A percentile compares a stretch with the other conserved stretches of the same genome.
These are phyloP conservation scores for Napeogenes inachia DNA, from an alignment of 2,888 invertebrate species.

Conservation along the genomic window DNA sequence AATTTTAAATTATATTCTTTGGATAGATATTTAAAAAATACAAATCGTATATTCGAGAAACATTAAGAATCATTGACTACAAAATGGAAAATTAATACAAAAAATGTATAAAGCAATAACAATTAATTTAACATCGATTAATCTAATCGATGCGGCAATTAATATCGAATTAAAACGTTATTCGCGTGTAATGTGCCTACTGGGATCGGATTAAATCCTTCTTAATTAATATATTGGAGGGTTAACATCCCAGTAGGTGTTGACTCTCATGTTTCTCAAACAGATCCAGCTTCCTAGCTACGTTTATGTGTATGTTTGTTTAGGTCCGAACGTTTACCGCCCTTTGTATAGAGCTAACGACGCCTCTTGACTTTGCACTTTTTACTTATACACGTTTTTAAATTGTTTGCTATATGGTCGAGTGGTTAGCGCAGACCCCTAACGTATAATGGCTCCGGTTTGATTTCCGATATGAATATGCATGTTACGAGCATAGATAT, in stretches of 20 bases:
- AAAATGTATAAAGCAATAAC: background rate
- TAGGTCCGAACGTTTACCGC: conserved; percentile 75
- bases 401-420: conserved; percentile 35
- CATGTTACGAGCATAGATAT: no score
- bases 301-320: conserved; percentile 64
- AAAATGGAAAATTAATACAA: background rate
- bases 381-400: conserved; percentile 62
- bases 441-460: background rate
- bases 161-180: background rate
- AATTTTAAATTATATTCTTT: no score
- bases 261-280: conserved; percentile 76
- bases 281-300: conserved; percentile 75
- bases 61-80: background rate
- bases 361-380: conserved; percentile 76
- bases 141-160: background rate
- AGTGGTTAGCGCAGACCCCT: conserved; percentile 6
- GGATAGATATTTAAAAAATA: background rate
- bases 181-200: background rate
- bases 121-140: background rate
- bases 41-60: background rate
- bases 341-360: conserved; percentile 70
- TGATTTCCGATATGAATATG: no score
- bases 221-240: conserved; percentile 22
- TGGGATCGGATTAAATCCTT: background rate
- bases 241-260: conserved; percentile 39